Percentiles rank a stretch among this genome's conserved stretches.
phyloP scores from a whole-genome alignment of 2,797 vertebrate species.

The Fistularia commersonii region DNA sequence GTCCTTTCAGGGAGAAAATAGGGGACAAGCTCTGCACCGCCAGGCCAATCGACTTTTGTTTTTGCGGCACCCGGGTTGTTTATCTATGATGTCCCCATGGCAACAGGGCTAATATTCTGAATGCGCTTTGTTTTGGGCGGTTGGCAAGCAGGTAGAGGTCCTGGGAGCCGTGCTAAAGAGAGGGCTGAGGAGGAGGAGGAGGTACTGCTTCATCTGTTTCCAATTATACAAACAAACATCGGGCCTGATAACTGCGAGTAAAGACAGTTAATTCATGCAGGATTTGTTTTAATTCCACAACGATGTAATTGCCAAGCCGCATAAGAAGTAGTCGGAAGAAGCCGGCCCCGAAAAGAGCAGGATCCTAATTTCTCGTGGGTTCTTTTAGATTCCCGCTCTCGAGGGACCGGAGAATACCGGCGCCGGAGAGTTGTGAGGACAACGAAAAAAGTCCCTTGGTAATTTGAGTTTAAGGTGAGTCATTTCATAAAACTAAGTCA shows the following conservation, averaged over 20 bases:
- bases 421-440: too few relatives aligned
- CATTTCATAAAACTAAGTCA: too few relatives aligned
- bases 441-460: too few relatives aligned
- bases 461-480: too few relatives aligned
- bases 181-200: background rate
- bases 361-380: too few relatives aligned
- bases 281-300: too few relatives aligned
- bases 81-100: conserved; percentile 21
- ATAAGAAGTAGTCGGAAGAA: too few relatives aligned
- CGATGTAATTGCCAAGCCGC: too few relatives aligned
- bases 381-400: too few relatives aligned
- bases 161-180: background rate
- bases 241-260: background rate
- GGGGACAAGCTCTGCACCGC: conserved; percentile 5
- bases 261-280: background rate
- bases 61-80: conserved; percentile 24
- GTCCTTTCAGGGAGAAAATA: conserved; percentile 22
- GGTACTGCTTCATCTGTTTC: conserved; percentile 7
- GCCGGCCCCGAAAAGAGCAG: too few relatives aligned
- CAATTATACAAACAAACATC: conserved; percentile 12
- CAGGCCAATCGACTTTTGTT: conserved; percentile 4
- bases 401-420: too few relatives aligned
- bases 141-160: conserved; percentile 8
- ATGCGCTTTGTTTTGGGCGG: conserved; percentile 3
- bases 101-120: conserved; percentile 12